A percentile compares a stretch with the other conserved stretches of the same genome.
phyloP scores from a whole-genome alignment of 2,113 vertebrate species.

The Uria lomvia region DNA sequence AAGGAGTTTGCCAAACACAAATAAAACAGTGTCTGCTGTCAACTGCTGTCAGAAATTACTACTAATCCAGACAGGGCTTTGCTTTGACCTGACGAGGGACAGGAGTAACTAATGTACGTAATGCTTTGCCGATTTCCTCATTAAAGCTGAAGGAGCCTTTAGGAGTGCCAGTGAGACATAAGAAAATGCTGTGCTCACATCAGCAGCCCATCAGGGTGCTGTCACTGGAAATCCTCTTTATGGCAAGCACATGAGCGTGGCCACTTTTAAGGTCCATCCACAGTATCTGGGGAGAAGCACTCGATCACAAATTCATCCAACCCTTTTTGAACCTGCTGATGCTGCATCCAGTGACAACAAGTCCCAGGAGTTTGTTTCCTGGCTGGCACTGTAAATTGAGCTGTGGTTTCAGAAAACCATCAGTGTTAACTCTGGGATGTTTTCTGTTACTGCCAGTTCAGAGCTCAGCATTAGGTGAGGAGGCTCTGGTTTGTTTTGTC shows the following conservation, averaged over 20 bases:
- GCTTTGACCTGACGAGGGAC: background rate
- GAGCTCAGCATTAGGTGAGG: background rate
- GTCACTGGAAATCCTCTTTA: background rate
- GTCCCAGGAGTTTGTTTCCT: background rate
- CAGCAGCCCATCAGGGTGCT: background rate
- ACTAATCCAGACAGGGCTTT: background rate
- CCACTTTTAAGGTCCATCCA: background rate
- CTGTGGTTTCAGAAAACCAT: background rate
- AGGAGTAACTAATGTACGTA: background rate
- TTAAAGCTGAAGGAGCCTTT: background rate
- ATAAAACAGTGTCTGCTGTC: background rate
- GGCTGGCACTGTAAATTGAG: background rate
- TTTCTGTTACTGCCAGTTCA: background rate
- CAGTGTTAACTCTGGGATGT: background rate
- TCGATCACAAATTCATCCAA: background rate
- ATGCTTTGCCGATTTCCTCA: background rate
- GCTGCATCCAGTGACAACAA: background rate
- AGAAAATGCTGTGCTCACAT: background rate
- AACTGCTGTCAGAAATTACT: background rate
- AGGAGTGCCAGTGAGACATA: background rate
- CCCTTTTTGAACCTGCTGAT: background rate
- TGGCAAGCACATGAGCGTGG: background rate
- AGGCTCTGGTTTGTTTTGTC: background rate
- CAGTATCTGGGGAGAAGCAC: background rate
- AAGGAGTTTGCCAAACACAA: background rate